These are phyloP conservation scores for Epinephelus awoara DNA, from an alignment of 2,797 vertebrate species.

Conservation along the genomic window DNA sequence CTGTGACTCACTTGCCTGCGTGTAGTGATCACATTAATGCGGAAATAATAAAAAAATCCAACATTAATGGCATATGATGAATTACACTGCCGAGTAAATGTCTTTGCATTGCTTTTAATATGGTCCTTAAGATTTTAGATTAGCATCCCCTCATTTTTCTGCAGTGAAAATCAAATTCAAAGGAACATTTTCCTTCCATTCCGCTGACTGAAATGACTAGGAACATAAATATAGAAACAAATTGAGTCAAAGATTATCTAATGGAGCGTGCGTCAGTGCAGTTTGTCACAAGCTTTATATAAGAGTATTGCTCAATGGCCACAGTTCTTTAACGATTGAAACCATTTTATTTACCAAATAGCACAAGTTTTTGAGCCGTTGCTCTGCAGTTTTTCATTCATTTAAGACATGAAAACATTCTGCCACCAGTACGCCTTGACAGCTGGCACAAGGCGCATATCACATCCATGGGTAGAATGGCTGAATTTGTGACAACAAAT, in stretches of 20 bases:
- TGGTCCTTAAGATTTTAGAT: conserved; percentile 80
- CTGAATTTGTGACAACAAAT: conserved; percentile 69
- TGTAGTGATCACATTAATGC: conserved; percentile 67
- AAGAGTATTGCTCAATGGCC: conserved; percentile 66
- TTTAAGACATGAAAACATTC: conserved; percentile 59
- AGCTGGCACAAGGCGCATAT: conserved; percentile 60
- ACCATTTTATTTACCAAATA: conserved; percentile 59
- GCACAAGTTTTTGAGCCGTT: conserved; percentile 40
- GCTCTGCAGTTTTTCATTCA: conserved; percentile 57
- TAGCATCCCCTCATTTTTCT: conserved; percentile 75
- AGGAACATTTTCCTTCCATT: conserved; percentile 73
- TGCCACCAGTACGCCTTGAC: conserved; percentile 62
- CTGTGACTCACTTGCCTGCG: conserved; percentile 55
- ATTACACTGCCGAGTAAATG: conserved; percentile 71
- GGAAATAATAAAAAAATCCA: conserved; percentile 62
- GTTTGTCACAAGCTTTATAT: conserved; percentile 78
- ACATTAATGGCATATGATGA: conserved; percentile 74
- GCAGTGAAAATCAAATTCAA: conserved; percentile 74
- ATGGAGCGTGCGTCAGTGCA: conserved; percentile 76
- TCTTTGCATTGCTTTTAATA: conserved; percentile 76
- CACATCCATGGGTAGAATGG: conserved; percentile 55
- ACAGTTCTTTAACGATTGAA: conserved; percentile 63
- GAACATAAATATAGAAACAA: conserved; percentile 83
- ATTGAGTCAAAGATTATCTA: conserved; percentile 84
- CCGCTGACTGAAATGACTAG: conserved; percentile 68